Percentiles rank a stretch among this genome's conserved stretches.
Conservation (phyloP, 2,797 vertebrate genomes). For the Australoheros facetus region DNA sequence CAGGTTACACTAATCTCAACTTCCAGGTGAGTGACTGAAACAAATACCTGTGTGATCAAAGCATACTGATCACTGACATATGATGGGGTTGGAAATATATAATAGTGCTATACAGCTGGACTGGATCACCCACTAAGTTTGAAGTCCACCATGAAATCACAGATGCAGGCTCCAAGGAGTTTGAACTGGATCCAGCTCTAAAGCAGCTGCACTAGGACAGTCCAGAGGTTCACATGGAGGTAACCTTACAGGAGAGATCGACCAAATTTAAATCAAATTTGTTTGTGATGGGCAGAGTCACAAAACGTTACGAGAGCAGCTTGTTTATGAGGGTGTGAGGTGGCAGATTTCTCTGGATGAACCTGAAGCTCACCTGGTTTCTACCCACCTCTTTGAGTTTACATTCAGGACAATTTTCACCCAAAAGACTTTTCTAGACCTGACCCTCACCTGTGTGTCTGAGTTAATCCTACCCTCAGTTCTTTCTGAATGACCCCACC, state of each 20-base stretch:
- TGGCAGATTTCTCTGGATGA: neutral
- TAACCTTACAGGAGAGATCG: neutral
- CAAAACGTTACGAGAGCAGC: neutral
- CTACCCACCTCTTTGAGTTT: neutral
- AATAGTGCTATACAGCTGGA: too few relatives aligned
- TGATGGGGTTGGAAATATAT: neutral
- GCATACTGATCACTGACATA: accelerated
- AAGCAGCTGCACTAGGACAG: neutral
- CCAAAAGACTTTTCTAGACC: neutral
- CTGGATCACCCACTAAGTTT: neutral
- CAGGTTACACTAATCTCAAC: neutral
- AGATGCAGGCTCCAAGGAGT: neutral
- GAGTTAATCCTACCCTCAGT: neutral
- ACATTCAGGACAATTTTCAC: neutral
- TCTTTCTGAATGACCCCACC: neutral
- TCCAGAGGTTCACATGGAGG: too few relatives aligned
- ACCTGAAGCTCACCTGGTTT: neutral
- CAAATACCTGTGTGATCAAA: neutral
- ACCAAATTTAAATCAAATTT: too few relatives aligned
- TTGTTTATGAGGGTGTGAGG: neutral
- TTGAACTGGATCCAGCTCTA: neutral
- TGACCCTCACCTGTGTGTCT: neutral
- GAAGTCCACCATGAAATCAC: neutral
- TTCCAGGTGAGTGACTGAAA: neutral
- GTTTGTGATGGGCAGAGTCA: neutral